Evolutionary conservation across 2,888 invertebrate genomes (phyloP).

Genomic region (Dusona sp.): DNA sequence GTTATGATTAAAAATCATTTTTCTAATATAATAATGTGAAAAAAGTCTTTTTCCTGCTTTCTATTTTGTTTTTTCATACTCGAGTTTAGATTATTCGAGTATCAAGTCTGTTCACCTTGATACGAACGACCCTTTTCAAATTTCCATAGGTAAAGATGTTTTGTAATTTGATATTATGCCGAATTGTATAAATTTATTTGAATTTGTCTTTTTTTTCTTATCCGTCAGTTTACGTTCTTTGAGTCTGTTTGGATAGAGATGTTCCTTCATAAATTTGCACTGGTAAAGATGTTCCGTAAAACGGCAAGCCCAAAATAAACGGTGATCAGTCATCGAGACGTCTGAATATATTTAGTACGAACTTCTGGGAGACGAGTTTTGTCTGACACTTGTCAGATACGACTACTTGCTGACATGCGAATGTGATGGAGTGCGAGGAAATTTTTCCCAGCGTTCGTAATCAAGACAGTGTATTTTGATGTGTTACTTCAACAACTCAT

Average conservation of each 20-base stretch:
- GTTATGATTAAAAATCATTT: neutral
- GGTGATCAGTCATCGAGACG: neutral
- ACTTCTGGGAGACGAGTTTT: constrained; percentile 6
- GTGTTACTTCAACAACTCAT: neutral
- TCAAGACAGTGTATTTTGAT: neutral
- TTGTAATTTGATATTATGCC: neutral
- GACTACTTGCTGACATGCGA: constrained; percentile 6
- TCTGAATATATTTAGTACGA: constrained; percentile 7
- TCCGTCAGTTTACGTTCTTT: neutral
- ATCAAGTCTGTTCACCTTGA: neutral
- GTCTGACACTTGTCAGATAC: constrained; percentile 24
- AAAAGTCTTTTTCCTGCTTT: neutral
- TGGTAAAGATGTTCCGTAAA: neutral
- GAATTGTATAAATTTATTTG: neutral
- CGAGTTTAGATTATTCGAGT: neutral
- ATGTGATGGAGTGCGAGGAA: neutral
- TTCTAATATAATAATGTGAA: neutral
- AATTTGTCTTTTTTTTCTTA: neutral
- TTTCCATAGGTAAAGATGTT: neutral
- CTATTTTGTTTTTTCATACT: neutral
- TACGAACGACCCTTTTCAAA: no score
- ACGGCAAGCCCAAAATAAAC: neutral
- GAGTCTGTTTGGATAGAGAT: neutral
- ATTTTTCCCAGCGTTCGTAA: neutral
- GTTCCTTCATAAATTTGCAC: neutral